Conservation (phyloP, 2,113 vertebrate genomes). For the Megaceryle torquata region DNA sequence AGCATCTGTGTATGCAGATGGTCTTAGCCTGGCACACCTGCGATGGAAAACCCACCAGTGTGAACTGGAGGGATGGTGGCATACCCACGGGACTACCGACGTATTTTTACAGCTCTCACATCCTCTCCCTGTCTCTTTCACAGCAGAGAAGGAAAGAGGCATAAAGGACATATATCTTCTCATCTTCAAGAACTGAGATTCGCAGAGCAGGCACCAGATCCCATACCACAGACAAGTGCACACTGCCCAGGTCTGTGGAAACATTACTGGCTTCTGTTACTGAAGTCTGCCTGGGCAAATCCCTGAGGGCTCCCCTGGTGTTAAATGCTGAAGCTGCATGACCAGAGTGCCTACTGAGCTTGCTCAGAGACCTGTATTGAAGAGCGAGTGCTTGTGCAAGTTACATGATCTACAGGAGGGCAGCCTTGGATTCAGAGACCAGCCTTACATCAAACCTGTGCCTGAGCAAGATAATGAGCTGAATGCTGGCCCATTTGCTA, state of each 20-base stretch:
- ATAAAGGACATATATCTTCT: background rate
- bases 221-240: background rate
- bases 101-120: background rate
- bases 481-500: background rate
- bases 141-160: background rate
- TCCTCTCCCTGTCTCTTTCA: slow-evolving; percentile 6
- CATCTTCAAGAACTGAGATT: background rate
- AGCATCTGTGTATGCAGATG: background rate
- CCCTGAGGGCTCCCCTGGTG: background rate
- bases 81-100: fast-evolving
- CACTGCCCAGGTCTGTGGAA: background rate
- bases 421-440: background rate
- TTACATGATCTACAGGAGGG: background rate
- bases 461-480: background rate
- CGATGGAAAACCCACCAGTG: background rate
- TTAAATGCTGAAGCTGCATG: background rate
- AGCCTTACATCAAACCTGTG: background rate
- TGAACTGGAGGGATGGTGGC: background rate
- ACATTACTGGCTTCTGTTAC: background rate
- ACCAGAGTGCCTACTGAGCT: background rate
- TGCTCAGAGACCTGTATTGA: background rate
- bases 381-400: background rate
- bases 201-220: background rate
- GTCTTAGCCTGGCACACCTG: background rate
- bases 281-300: background rate